A percentile compares a stretch with the other conserved stretches of the same genome.
phyloP scores from a whole-genome alignment of 2,888 invertebrate species.

The Ichneumoninae sp. region DNA sequence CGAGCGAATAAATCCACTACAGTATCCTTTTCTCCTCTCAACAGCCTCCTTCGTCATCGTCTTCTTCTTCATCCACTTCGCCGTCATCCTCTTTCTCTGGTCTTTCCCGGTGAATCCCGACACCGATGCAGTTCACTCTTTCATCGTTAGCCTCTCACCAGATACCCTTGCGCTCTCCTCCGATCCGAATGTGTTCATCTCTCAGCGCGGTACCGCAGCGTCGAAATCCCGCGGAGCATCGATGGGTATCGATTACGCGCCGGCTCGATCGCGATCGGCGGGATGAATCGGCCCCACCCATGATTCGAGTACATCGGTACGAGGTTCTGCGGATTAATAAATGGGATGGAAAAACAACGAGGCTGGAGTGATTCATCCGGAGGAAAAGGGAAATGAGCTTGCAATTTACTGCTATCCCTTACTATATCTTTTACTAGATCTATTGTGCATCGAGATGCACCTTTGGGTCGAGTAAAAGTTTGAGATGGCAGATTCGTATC shows the following conservation, averaged over 20 bases:
- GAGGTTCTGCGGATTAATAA: neutral
- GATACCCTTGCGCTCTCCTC: conserved; percentile 38
- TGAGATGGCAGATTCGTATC: no score
- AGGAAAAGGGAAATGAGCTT: conserved; percentile 19
- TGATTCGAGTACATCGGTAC: conserved; percentile 20
- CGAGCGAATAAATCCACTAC: conserved; percentile 76
- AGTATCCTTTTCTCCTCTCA: conserved; percentile 51
- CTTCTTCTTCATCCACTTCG: conserved; percentile 7
- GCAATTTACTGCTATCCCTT: conserved; percentile 3
- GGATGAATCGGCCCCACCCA: conserved; percentile 52
- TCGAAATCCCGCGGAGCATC: conserved; percentile 31
- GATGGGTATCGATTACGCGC: conserved; percentile 52
- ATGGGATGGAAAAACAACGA: neutral
- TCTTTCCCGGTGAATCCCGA: conserved; percentile 47
- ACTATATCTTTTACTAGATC: neutral
- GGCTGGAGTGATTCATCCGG: conserved; percentile 16
- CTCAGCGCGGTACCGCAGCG: neutral
- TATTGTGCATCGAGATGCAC: neutral
- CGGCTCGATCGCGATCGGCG: conserved; percentile 57
- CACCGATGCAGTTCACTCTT: conserved; percentile 73
- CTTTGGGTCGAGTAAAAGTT: no score
- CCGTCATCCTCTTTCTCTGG: conserved; percentile 24
- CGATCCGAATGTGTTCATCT: conserved; percentile 15
- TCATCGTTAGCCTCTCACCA: conserved; percentile 48
- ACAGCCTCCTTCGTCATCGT: conserved; percentile 33